These are phyloP conservation scores for Drosophila testacea DNA, from an alignment of 2,888 invertebrate genomes.

Conservation along the genomic window DNA sequence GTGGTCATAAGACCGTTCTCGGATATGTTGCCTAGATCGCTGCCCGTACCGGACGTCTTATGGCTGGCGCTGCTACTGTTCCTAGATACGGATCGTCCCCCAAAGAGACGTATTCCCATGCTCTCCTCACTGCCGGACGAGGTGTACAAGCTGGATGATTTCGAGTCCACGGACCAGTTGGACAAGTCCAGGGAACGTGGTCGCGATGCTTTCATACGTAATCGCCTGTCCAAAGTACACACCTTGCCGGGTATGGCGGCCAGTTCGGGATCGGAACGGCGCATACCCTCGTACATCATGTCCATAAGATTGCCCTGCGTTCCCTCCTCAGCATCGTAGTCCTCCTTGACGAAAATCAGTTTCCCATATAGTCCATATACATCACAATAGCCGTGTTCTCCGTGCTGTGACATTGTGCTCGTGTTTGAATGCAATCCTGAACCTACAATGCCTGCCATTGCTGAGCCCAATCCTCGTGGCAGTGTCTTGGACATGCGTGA, in stretches of 20 bases:
- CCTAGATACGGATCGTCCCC: conserved; percentile 89
- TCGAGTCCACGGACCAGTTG: conserved; percentile 95
- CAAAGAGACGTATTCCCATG: conserved; percentile 88
- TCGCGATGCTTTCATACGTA: conserved; percentile 93
- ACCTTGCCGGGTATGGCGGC: conserved; percentile 93
- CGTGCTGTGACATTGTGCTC: conserved; percentile 87
- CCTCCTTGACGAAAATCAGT: conserved; percentile 92
- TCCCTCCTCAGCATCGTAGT: conserved; percentile 91
- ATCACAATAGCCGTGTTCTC: conserved; percentile 90
- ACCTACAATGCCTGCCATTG: conserved; percentile 71
- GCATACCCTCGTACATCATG: conserved; percentile 90
- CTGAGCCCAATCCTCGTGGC: conserved; percentile 88
- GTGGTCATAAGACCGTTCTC: conserved; percentile 85
- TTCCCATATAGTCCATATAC: conserved; percentile 96
- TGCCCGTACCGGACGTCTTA: conserved; percentile 86
- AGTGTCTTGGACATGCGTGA: conserved; percentile 91
- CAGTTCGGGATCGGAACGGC: conserved; percentile 93
- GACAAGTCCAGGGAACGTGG: conserved; percentile 93
- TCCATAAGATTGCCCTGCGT: conserved; percentile 87
- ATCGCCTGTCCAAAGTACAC: conserved; percentile 91
- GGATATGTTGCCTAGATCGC: conserved; percentile 86
- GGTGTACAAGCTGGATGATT: conserved; percentile 92
- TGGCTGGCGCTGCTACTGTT: conserved; percentile 92
- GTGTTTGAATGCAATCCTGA: conserved; percentile 85
- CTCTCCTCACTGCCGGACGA: conserved; percentile 95